These are phyloP conservation scores for Ictalurus punctatus DNA, from an alignment of 2,113 vertebrate species.

Conservation along the genomic window DNA sequence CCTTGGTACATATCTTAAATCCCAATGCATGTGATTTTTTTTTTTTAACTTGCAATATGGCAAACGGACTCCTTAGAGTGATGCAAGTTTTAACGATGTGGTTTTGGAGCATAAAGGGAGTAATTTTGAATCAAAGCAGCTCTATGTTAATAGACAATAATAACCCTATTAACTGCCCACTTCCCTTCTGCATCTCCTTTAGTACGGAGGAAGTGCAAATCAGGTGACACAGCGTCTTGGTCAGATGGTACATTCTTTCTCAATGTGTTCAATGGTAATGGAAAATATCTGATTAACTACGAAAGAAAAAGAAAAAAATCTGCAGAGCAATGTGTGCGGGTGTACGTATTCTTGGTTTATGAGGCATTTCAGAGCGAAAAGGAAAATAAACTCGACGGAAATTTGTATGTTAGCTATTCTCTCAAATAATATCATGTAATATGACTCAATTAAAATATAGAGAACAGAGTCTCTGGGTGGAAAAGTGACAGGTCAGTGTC, in stretches of 20 bases:
- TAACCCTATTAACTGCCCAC: slow-evolving; percentile 34
- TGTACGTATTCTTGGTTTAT: neutral
- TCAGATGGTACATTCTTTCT: slow-evolving; percentile 45
- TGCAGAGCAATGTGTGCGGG: slow-evolving; percentile 14
- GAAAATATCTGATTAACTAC: slow-evolving; percentile 21
- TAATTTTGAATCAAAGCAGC: slow-evolving; percentile 25
- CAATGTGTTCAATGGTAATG: slow-evolving; percentile 43
- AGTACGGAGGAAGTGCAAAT: slow-evolving; percentile 47
- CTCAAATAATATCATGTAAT: neutral
- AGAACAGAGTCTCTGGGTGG: neutral
- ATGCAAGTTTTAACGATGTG: neutral
- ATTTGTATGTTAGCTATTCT: neutral
- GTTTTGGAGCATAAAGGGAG: slow-evolving; percentile 12
- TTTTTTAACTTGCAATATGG: too few relatives aligned
- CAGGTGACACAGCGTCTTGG: slow-evolving; percentile 45
- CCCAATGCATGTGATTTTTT: neutral
- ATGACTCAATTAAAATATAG: neutral
- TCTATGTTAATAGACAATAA: slow-evolving; percentile 22
- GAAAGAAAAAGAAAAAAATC: slow-evolving; percentile 25
- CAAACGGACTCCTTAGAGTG: neutral
- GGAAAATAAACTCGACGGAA: neutral
- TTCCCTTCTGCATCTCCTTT: slow-evolving; percentile 40
- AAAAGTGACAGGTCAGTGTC: neutral
- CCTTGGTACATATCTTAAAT: neutral
- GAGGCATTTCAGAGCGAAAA: neutral